These are phyloP conservation scores for Aphelinus certus DNA, from an alignment of 1,140 invertebrate species.

Conservation along the genomic window DNA sequence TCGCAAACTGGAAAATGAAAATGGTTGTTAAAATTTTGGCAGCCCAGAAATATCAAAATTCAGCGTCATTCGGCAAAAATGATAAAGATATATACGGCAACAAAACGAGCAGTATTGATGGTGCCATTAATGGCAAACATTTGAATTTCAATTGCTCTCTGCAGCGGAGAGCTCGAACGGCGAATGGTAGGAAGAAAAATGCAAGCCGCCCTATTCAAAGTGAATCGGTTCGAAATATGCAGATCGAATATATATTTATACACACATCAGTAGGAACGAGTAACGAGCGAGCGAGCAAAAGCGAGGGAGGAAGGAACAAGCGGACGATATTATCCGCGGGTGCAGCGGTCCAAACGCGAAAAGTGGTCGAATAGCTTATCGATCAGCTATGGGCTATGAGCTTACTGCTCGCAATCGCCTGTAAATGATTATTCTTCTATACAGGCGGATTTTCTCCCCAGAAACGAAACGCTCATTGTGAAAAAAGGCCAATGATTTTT, in stretches of 20 bases:
- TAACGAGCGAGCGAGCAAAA: background rate
- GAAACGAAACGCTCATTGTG: too few species aligned
- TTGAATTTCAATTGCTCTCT: background rate
- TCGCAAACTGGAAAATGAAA: too few species aligned
- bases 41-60: too few species aligned
- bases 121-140: conserved; percentile 3
- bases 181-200: background rate
- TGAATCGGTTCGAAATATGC: conserved; percentile 27
- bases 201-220: background rate
- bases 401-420: conserved; percentile 19
- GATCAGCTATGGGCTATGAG: conserved; percentile 44
- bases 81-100: too few species aligned
- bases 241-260: conserved; percentile 24
- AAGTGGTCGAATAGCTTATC: conserved; percentile 49
- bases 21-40: too few species aligned
- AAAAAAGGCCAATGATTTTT: too few species aligned
- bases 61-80: too few species aligned
- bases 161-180: background rate
- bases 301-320: conserved; percentile 35
- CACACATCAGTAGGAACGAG: too few species aligned
- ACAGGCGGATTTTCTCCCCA: background rate
- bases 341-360: background rate
- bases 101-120: background rate
- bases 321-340: conserved; percentile 40
- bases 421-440: conserved; percentile 47